phyloP scores from a whole-genome alignment of 2,888 invertebrate genomes.

The Mythimna impura region DNA sequence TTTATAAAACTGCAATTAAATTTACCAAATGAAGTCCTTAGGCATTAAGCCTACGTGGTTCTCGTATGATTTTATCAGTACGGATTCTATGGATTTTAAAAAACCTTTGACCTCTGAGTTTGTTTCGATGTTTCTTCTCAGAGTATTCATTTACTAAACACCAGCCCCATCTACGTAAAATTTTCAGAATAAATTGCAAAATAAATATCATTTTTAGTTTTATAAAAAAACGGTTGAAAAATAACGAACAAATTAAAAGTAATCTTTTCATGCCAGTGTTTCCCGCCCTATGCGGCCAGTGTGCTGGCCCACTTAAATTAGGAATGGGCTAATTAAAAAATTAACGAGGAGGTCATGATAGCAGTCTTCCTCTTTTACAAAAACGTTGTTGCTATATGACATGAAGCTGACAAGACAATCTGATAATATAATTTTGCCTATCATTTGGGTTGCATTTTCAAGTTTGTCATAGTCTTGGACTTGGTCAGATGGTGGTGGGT shows the following conservation, averaged over 20 bases:
- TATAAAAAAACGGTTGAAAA: background rate
- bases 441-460: background rate
- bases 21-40: too few species aligned
- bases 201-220: background rate
- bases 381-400: background rate
- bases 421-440: too few species aligned
- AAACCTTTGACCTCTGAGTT: too few species aligned
- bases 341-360: conserved; percentile 19
- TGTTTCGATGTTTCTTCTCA: too few species aligned
- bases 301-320: conserved; percentile 39
- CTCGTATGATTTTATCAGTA: too few species aligned
- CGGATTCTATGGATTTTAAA: too few species aligned
- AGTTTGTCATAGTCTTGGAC: background rate
- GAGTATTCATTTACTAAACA: too few species aligned
- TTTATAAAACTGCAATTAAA: background rate
- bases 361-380: conserved; percentile 16
- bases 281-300: background rate
- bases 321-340: conserved; percentile 43
- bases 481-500: background rate
- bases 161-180: too few species aligned
- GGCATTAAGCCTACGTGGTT: too few species aligned
- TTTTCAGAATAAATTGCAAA: too few species aligned
- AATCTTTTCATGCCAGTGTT: conserved; percentile 2
- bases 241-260: conserved; percentile 11
- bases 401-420: background rate